Percentiles rank a stretch among this genome's conserved stretches.
Conservation (phyloP, 2,888 invertebrate genomes). For the Agrotis segetum region DNA sequence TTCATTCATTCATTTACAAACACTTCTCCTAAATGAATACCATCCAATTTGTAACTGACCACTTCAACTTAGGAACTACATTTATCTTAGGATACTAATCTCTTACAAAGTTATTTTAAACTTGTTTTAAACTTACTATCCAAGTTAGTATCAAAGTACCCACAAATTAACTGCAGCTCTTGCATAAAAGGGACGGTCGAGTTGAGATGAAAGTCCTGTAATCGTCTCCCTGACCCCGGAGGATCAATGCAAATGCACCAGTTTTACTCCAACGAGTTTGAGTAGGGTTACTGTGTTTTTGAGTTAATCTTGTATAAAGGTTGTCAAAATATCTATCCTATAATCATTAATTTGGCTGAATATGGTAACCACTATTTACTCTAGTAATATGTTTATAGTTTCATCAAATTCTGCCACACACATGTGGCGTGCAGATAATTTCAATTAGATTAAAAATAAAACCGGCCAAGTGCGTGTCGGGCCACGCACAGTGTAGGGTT, state of each 20-base stretch:
- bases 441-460: too few relatives aligned
- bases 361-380: too few relatives aligned
- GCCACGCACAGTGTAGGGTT: too few relatives aligned
- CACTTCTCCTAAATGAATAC: neutral
- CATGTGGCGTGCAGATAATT: too few relatives aligned
- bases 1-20: too few relatives aligned
- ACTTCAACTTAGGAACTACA: slow-evolving; percentile 19
- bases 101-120: slow-evolving; percentile 37
- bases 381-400: too few relatives aligned
- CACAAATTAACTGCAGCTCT: slow-evolving; percentile 39
- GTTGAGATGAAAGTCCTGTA: slow-evolving; percentile 28
- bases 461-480: too few relatives aligned
- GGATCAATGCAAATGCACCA: slow-evolving; percentile 47
- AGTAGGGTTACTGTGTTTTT: slow-evolving; percentile 29
- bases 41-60: neutral
- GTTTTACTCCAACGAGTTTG: neutral
- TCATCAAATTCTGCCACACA: too few relatives aligned
- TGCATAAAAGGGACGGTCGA: slow-evolving; percentile 14
- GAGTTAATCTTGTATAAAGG: neutral
- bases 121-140: neutral
- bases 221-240: slow-evolving; percentile 50
- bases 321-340: too few relatives aligned
- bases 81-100: slow-evolving; percentile 24
- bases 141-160: slow-evolving; percentile 20
- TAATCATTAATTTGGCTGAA: too few relatives aligned